A percentile compares a stretch with the other conserved stretches of the same genome.
These are phyloP conservation scores for Coracias cyanogaster DNA, from an alignment of 2,797 vertebrate species.

Conservation along the genomic window DNA sequence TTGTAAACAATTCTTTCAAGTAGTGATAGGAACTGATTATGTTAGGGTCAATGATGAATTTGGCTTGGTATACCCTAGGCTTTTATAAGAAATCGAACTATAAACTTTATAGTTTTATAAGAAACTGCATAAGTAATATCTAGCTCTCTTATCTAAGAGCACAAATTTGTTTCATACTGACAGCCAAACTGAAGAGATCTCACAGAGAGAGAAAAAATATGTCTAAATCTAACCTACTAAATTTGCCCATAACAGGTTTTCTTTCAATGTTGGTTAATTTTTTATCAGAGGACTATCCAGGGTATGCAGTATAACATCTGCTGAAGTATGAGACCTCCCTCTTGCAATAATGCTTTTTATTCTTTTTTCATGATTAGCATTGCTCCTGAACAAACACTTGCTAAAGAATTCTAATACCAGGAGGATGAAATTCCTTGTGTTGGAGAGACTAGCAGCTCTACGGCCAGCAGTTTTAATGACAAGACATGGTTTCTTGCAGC, in stretches of 20 bases:
- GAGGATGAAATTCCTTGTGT: constrained; percentile 3
- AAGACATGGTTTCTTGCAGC: constrained; percentile 22
- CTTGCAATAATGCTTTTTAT: constrained; percentile 10
- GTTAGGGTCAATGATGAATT: neutral
- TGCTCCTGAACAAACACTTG: constrained; percentile 10
- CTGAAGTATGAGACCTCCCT: neutral
- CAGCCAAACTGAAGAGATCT: neutral
- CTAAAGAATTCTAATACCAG: neutral
- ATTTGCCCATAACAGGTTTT: neutral
- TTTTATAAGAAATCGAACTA: neutral
- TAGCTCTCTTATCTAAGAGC: neutral
- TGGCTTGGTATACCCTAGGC: neutral
- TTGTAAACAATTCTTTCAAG: neutral
- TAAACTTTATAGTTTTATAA: neutral
- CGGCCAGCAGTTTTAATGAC: constrained; percentile 32
- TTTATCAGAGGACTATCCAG: neutral
- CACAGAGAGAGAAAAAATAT: neutral
- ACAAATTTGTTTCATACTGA: neutral
- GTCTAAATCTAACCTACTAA: neutral
- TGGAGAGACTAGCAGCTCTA: constrained; percentile 1
- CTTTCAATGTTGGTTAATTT: neutral
- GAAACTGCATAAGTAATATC: neutral
- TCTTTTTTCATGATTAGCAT: neutral
- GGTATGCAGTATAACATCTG: neutral
- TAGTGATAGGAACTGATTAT: neutral